Conservation (phyloP, 2,888 invertebrate genomes). For the Leptinotarsa haldemani region DNA sequence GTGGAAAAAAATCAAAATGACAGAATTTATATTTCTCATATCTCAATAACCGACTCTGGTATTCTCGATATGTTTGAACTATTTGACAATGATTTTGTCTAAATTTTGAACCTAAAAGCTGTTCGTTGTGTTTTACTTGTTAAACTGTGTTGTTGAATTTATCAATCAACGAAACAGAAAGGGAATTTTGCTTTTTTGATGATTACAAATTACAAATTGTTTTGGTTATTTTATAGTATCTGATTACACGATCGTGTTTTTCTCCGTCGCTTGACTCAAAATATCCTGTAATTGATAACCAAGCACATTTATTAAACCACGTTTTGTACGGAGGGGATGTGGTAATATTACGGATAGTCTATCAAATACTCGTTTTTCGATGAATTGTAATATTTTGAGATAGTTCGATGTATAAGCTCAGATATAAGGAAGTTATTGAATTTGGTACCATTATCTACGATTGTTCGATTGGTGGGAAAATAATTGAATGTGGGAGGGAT, state of each 20-base stretch:
- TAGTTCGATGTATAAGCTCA: slow-evolving; percentile 11
- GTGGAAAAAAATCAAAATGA: no score
- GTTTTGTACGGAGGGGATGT: slow-evolving; percentile 25
- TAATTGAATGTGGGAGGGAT: slow-evolving; percentile 14
- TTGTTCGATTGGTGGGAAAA: slow-evolving; percentile 28
- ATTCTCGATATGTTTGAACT: no score
- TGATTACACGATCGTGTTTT: slow-evolving; percentile 33
- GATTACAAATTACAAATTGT: slow-evolving; percentile 23
- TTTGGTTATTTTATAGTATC: slow-evolving; percentile 35
- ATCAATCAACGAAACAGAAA: slow-evolving; percentile 28
- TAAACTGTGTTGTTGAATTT: slow-evolving; percentile 34
- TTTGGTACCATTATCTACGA: slow-evolving; percentile 31
- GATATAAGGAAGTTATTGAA: slow-evolving; percentile 24
- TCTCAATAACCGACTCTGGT: no score
- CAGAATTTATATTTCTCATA: no score
- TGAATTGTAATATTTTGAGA: slow-evolving; percentile 25
- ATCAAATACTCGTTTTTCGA: slow-evolving; percentile 19
- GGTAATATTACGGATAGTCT: slow-evolving; percentile 31
- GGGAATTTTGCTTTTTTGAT: slow-evolving; percentile 22
- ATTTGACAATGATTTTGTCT: neutral
- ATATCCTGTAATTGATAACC: slow-evolving; percentile 39
- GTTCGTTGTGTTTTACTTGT: slow-evolving; percentile 36
- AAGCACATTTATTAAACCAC: slow-evolving; percentile 39
- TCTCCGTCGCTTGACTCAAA: slow-evolving; percentile 39
- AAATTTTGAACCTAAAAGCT: neutral